Evolutionary conservation across 2,888 invertebrate genomes (phyloP).

Genomic region (Camptogramma bilineatum): DNA sequence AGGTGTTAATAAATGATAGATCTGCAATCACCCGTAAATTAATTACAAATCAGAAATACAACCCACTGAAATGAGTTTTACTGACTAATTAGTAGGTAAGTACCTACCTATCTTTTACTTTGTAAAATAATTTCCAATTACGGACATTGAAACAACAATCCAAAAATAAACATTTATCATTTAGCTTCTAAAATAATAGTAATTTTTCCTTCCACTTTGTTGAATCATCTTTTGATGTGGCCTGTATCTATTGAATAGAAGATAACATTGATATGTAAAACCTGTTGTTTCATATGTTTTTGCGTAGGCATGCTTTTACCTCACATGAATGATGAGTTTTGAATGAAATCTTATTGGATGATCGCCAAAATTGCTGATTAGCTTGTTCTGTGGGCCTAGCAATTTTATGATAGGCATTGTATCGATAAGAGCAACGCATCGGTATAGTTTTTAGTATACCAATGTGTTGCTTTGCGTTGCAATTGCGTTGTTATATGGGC

Average conservation of each 20-base stretch:
- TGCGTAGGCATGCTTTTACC: constrained; percentile 20
- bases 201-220: not conserved
- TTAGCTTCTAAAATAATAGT: not conserved
- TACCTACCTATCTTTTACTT: too few species aligned
- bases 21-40: too few species aligned
- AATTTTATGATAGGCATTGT: not conserved
- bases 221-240: not conserved
- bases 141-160: too few species aligned
- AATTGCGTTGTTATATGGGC: too few species aligned
- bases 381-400: constrained; percentile 56
- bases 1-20: too few species aligned
- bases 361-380: constrained; percentile 62
- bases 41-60: too few species aligned
- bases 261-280: not conserved
- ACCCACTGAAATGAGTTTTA: too few species aligned
- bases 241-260: not conserved
- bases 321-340: constrained; percentile 63
- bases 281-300: constrained; percentile 4
- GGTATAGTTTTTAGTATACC: too few species aligned
- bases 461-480: too few species aligned
- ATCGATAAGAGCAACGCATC: too few species aligned
- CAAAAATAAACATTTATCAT: not conserved
- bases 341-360: constrained; percentile 65
- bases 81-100: too few species aligned
- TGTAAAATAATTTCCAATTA: too few species aligned